These are phyloP conservation scores for Lophius americanus DNA, from an alignment of 2,797 vertebrate genomes.

Conservation along the genomic window DNA sequence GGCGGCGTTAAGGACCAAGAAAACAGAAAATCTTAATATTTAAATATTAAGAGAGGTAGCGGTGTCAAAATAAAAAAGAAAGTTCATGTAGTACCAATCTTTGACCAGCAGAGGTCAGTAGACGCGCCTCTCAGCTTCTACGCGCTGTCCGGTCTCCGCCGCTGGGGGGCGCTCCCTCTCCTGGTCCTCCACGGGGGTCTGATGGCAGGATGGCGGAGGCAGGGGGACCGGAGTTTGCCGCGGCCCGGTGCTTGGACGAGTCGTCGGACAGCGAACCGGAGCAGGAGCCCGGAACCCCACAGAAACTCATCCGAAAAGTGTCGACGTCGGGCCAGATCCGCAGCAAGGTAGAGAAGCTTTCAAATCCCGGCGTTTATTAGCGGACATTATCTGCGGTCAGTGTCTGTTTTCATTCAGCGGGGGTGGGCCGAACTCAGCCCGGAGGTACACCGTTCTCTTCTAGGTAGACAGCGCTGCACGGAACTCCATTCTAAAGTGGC, in stretches of 20 bases:
- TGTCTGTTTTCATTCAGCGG: constrained; percentile 28
- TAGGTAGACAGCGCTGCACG: not conserved
- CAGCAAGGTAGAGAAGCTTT: constrained; percentile 85
- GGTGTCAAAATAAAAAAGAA: too few relatives aligned
- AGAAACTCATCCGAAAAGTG: constrained; percentile 95
- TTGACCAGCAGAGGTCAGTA: constrained; percentile 40
- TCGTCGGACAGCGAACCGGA: constrained; percentile 97
- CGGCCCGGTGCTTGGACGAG: constrained; percentile 83
- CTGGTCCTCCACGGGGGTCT: constrained; percentile 53
- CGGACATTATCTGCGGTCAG: not conserved
- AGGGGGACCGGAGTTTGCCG: constrained; percentile 76
- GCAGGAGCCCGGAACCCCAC: constrained; percentile 90
- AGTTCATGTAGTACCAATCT: too few relatives aligned
- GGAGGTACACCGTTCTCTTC: not conserved
- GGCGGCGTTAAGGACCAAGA: too few relatives aligned
- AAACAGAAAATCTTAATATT: too few relatives aligned
- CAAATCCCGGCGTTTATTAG: too few relatives aligned
- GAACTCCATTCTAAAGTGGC: not conserved
- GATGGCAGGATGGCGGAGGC: constrained; percentile 82
- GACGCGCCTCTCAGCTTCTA: rapidly evolving
- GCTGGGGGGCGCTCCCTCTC: constrained; percentile 75
- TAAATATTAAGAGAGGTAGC: too few relatives aligned
- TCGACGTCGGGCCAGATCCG: constrained; percentile 96
- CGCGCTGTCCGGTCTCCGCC: constrained; percentile 49
- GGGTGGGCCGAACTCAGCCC: constrained; percentile 28